Evolutionary conservation across 2,113 vertebrate species (phyloP), one percentile per base, ranked within the genome.

Genomic region (Ailuropoda melanoleuca): DNA sequence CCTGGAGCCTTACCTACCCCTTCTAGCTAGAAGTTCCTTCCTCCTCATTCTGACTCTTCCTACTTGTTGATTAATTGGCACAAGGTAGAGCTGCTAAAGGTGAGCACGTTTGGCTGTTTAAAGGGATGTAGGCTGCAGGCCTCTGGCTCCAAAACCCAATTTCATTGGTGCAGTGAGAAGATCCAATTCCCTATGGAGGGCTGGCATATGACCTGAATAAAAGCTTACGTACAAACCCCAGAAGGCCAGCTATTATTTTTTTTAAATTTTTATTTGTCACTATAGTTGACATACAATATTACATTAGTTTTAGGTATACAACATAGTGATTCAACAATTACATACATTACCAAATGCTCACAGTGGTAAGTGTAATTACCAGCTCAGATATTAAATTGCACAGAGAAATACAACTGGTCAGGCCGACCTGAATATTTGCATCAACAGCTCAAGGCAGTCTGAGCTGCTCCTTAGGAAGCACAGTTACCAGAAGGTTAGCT

Each of bases 141-240:
- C 81, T 93, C 84, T 87, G 66, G 68, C 74, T 95, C 77, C 85
- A 85, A 93, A 93, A 77, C 50, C 55, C 56, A 82, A 7, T 58
- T 85, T 82, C 29, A 70, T 29, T 88, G 55, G 17, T 80, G 18
- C 64, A 74, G 15, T 77, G 53, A 82, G 21, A 92, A 74, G 62
- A 66, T 53, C 50, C 4, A 64, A 23, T 60, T 83, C 64, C 13
- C 26, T 39, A 31, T 3, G 3, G 62, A 92, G 87, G 43, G 31
- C 53, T 93, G 55, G 3, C 55, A 82, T 93, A 68, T 88, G 93
- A 58, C 74, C 60, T 3, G 48, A 88, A 74, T 68, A 83, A 82
- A 97, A n/a, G 43, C 15, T 58, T 60, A 55, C 24, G 14, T n/a
- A 62, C 13, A 89, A 95, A 86, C 39, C 37, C 8, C n/a, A 10